Conservation (phyloP, 2,888 invertebrate genomes). For the Sthenelais limicola region DNA sequence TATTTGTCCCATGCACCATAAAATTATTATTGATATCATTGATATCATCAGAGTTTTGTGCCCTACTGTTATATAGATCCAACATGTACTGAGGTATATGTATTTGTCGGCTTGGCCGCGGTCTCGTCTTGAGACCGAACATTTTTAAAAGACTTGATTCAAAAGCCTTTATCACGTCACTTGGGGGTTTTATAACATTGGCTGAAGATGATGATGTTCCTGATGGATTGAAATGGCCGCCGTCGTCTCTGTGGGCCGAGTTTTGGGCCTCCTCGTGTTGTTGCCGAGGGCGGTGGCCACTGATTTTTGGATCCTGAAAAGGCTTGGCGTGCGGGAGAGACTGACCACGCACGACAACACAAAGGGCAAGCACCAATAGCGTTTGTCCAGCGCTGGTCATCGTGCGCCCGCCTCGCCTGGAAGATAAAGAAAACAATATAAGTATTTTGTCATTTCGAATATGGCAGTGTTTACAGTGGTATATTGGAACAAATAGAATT, state of each 20-base stretch:
- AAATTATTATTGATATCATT: background rate
- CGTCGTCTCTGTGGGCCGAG: too few relatives aligned
- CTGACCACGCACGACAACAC: conserved; percentile 40
- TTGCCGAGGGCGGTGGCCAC: background rate
- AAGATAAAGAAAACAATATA: too few relatives aligned
- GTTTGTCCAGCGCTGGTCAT: conserved; percentile 33
- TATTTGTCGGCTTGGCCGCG: conserved; percentile 73
- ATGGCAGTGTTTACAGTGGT: too few relatives aligned
- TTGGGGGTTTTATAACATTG: conserved; percentile 49
- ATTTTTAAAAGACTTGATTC: conserved; percentile 78
- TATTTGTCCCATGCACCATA: conserved; percentile 10
- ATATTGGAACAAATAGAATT: too few relatives aligned
- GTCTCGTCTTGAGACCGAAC: conserved; percentile 78
- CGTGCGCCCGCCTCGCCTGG: conserved; percentile 38
- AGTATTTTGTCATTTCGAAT: too few relatives aligned
- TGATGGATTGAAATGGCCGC: too few relatives aligned
- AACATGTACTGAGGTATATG: conserved; percentile 86
- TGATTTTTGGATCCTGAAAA: background rate
- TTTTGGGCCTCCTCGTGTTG: too few relatives aligned
- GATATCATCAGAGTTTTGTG: background rate
- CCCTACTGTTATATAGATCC: conserved; percentile 79
- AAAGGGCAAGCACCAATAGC: conserved; percentile 39
- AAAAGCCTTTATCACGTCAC: conserved; percentile 71
- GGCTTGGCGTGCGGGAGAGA: background rate
- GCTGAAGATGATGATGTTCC: too few relatives aligned